Evolutionary conservation across 2,113 vertebrate genomes (phyloP).

Genomic region (Galeopterus variegatus): DNA sequence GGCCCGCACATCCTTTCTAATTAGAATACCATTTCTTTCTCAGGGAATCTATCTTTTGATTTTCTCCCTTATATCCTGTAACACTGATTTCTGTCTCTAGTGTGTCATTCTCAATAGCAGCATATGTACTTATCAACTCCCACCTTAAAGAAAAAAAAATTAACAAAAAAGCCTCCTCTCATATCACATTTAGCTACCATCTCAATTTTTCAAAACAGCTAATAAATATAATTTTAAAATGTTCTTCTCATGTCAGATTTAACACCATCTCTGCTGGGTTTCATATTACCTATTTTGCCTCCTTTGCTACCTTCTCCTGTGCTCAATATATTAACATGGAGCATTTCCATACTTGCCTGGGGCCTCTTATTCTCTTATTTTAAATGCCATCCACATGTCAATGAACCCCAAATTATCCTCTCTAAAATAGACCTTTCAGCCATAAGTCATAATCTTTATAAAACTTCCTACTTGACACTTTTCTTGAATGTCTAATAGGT

Average conservation of each 20-base stretch:
- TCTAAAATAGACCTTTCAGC: not conserved
- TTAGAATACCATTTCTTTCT: not conserved
- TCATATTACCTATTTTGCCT: not conserved
- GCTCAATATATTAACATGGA: not conserved
- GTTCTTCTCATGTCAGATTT: not conserved
- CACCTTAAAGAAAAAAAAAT: not conserved
- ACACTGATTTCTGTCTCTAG: not conserved
- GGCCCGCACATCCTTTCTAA: not conserved
- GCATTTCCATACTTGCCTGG: not conserved
- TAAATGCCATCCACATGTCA: not conserved
- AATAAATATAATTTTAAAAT: not conserved
- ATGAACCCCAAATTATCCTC: not conserved
- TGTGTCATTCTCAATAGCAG: not conserved
- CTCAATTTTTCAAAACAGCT: not conserved
- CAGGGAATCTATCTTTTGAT: not conserved
- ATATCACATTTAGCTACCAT: not conserved
- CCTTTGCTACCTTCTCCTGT: not conserved
- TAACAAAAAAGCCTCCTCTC: not conserved
- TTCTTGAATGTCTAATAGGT: not conserved
- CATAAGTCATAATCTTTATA: not conserved
- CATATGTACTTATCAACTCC: not conserved
- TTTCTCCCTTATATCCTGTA: not conserved
- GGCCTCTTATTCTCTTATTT: not conserved
- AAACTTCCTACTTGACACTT: not conserved
- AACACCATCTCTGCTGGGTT: not conserved